Base-by-base conservation (phyloP, 2,888 invertebrate species). In the Creontiades dilutus region DNA sequence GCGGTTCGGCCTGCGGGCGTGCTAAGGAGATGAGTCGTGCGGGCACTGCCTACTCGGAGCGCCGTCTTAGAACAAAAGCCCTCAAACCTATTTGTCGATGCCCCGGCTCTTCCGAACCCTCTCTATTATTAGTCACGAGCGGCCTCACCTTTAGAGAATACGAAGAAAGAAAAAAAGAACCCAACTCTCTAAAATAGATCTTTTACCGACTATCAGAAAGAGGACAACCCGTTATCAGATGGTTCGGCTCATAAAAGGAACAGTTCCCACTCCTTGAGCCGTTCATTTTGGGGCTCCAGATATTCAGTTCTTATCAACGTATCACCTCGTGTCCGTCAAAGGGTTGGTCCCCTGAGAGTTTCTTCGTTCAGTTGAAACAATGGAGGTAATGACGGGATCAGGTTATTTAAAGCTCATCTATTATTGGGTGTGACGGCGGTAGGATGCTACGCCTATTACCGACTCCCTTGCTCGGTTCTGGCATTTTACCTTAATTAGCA, bases 401-500 rank as follows among this genome's bases (percentile, higher is more conserved):
- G 47, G 86, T 68, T 86, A 86, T 86, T 86, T 86, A 37, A 12
- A 68, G 61, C 68, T 46, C 47, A 75, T 75, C 86, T 86, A 86
- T 86, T 86, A 86, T 68, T 86, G 86, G 86, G 46, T 37, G 86
- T 86, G 86, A 86, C 52, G 86, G 75, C 57, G 85, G 23, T 85
- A 28, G 55, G 85, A 85, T 27, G 48, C 27, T 55, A 85, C 78
- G 78, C 28, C 78, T 78, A 78, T 47, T 78, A 47, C 12, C n/a
- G 46, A 37, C 78, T 28, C 4, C 27, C 61, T 61, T 61, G n/a
- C 61, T 61, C 61, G 1, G 1, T 23, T 5, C 68, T 0, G 0
- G 23, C 68, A 37, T 37, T 37, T 37, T 37, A 37, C 37, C 37
- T 37, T 37, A 37, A 37, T 37, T 37, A 37, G 37, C 37, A 4